Evolutionary conservation across 2,113 vertebrate species (phyloP), one percentile per base, ranked within the genome.

Genomic region (Nycticorax nycticorax): DNA sequence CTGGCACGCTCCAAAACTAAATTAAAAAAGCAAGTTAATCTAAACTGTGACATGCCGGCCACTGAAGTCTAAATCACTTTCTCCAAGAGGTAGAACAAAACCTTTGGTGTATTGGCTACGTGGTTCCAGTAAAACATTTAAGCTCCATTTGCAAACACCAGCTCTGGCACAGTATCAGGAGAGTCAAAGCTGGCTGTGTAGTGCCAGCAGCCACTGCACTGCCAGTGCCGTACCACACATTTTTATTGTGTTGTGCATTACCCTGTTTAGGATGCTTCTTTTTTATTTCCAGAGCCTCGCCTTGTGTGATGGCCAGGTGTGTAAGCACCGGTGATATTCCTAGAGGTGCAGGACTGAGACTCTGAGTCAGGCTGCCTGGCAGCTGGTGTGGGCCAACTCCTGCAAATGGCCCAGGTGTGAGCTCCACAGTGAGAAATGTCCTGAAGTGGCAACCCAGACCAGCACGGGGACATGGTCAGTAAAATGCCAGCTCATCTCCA

Each of bases 291-390:
- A 8, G 68, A 53, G 50, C 45, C 7, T 12, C 39, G 68, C 56
- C 30, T 69, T 27, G 18, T 2, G 1, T 0, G 0, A 22, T 35
- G 17, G 37, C 37, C 32, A 6, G 37, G n/a, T 18, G 23, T 3
- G 1, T 28, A n/a, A 59, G 52, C 10, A 24, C n/a, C 37, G 7
- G 43, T 23, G 37, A 32, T 22, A 21, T 35, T 73, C 32, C n/a
- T 69, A 2, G 24, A 20, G 19, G n/a, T 8, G 12, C 14, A 3
- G 10, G 43, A 33, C 27, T 2, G 30, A 35, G 59, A 7, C 26
- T 23, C 19, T 0, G 68, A 26, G 52, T 32, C 52, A 66, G 55
- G 18, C 66, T 32, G 48, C n/a, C 20, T 27, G 2, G 20, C 14
- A 28, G 43, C 77, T 24, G 41, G 10, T 27, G 35, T 4, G 3